A percentile compares a stretch with the other conserved stretches of the same genome.
Conservation (phyloP, 35 echinoderm and acorn worm genomes). For the Patiria miniata region DNA sequence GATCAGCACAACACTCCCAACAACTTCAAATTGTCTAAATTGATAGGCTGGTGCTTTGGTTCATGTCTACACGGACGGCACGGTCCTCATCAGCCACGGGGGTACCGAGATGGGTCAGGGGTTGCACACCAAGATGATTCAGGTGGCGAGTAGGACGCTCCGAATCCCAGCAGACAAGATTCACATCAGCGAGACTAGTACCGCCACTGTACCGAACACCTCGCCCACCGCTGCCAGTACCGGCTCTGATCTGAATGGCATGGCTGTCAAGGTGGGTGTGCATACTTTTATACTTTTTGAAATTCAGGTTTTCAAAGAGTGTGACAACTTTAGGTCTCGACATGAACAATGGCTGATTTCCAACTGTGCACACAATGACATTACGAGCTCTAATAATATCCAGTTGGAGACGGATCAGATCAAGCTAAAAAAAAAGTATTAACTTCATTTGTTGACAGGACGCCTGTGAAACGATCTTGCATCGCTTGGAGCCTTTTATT, state of each 20-base stretch:
- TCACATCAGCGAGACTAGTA: constrained; percentile 73
- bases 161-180: constrained; percentile 64
- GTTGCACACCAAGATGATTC: constrained; percentile 85
- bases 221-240: constrained; percentile 78
- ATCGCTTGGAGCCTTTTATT: constrained; percentile 51
- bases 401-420: neutral
- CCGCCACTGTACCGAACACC: constrained; percentile 78
- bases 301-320: neutral
- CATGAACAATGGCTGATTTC: neutral
- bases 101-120: constrained; percentile 96
- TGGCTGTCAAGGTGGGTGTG: constrained; percentile 64
- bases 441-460: constrained; percentile 30
- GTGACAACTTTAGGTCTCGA: neutral
- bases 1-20: too few relatives aligned
- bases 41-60: constrained; percentile 86
- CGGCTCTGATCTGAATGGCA: constrained; percentile 80
- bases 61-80: constrained; percentile 81
- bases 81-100: constrained; percentile 69
- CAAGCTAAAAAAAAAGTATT: neutral
- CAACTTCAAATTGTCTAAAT: too few relatives aligned
- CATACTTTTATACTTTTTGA: neutral
- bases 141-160: constrained; percentile 74
- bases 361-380: neutral
- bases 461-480: constrained; percentile 71
- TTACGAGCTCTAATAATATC: neutral